Conservation (phyloP, 2,797 vertebrate genomes). For the Thalassophryne amazonica region DNA sequence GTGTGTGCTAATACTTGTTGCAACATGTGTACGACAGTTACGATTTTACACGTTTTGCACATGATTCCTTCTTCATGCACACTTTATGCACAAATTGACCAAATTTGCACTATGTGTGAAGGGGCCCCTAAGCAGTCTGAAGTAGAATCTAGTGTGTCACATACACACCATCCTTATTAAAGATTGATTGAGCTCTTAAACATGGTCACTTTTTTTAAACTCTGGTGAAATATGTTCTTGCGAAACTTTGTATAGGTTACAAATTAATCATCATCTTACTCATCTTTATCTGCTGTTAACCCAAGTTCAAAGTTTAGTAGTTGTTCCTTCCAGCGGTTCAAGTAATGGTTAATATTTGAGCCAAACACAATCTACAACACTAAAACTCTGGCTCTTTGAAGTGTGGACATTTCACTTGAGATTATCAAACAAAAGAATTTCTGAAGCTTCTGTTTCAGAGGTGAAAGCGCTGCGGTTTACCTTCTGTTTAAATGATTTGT, state of each 20-base stretch:
- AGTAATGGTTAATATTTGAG: conserved; percentile 72
- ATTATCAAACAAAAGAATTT: not conserved
- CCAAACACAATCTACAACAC: conserved; percentile 33
- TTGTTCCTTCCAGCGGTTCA: conserved; percentile 62
- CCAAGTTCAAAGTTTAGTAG: conserved; percentile 64
- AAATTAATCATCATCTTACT: conserved; percentile 63
- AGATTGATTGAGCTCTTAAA: conserved; percentile 57
- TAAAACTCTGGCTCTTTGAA: conserved; percentile 35
- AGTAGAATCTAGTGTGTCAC: conserved; percentile 14
- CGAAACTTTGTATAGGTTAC: conserved; percentile 59
- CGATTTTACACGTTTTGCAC: not conserved
- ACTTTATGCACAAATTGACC: no score
- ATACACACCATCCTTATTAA: conserved; percentile 47
- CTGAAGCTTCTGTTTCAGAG: not conserved
- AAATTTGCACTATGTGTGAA: no score
- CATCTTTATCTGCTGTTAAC: conserved; percentile 39
- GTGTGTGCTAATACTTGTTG: no score
- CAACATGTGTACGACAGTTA: no score
- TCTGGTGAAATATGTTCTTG: conserved; percentile 28
- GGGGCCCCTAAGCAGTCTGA: not conserved
- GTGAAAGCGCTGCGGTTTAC: not conserved
- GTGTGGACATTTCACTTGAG: not conserved
- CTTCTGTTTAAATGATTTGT: not conserved
- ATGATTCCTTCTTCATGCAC: no score
- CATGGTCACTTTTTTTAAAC: not conserved